Conservation (phyloP, 2,888 invertebrate species). For the Meiosimyza decipiens region DNA sequence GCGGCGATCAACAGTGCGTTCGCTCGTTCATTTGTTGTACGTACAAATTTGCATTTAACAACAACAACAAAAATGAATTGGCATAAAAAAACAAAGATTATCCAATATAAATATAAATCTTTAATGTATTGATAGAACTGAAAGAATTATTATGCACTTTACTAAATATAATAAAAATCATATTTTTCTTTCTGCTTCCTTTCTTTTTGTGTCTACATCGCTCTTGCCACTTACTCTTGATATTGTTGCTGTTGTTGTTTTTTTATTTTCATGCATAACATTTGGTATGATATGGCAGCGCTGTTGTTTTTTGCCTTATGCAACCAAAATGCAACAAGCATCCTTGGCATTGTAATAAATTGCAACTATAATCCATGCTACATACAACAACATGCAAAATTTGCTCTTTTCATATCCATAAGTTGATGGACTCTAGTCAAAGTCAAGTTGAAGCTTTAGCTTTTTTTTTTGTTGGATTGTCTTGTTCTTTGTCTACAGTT, state of each 20-base stretch:
- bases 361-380: neutral
- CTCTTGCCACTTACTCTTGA: neutral
- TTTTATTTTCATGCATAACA: neutral
- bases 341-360: conserved; percentile 22
- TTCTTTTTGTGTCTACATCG: neutral
- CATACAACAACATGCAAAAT: too few relatives aligned
- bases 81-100: conserved; percentile 45
- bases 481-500: conserved; percentile 39
- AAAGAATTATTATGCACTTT: conserved; percentile 63
- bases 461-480: conserved; percentile 38
- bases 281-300: conserved; percentile 5
- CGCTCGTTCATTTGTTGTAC: conserved; percentile 22
- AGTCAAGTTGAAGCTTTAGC: conserved; percentile 33
- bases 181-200: conserved; percentile 40
- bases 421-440: conserved; percentile 27
- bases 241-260: conserved; percentile 3
- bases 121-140: neutral
- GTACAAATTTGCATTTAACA: conserved; percentile 58
- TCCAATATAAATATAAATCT: conserved; percentile 33
- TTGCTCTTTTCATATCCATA: too few relatives aligned
- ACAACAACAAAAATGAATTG: conserved; percentile 12
- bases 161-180: conserved; percentile 60
- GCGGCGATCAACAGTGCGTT: conserved; percentile 18
- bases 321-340: neutral
- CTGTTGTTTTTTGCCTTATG: neutral